Evolutionary conservation across 2,113 vertebrate genomes (phyloP).

Genomic region (Atlantisia rogersi): DNA sequence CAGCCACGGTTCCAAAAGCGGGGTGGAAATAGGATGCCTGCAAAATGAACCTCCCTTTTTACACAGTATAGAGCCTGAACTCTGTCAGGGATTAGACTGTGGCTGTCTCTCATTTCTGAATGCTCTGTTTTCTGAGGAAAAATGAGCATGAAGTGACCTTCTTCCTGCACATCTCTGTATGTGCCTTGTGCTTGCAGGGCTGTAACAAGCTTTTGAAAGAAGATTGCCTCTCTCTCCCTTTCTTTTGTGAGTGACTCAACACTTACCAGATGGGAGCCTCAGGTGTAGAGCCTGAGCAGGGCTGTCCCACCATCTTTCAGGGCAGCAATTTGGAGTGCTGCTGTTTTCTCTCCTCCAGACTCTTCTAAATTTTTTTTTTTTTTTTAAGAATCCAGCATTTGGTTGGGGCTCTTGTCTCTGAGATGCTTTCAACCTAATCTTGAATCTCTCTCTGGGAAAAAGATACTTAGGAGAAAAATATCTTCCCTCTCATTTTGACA

Average conservation of each 20-base stretch:
- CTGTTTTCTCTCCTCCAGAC: not conserved
- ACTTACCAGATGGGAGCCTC: not conserved
- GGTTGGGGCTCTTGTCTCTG: not conserved
- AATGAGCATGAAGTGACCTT: not conserved
- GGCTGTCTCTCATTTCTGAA: not conserved
- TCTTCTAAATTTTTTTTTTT: not conserved
- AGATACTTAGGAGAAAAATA: constrained; percentile 9
- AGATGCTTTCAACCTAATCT: constrained; percentile 32
- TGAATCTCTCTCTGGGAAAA: not conserved
- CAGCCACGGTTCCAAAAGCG: not conserved
- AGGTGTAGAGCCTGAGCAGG: not conserved
- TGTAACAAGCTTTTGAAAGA: not conserved
- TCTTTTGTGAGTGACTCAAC: not conserved
- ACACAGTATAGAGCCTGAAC: too few species aligned
- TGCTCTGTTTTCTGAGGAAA: not conserved
- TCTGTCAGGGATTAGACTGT: not conserved
- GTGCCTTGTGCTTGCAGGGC: not conserved
- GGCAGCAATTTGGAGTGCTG: not conserved
- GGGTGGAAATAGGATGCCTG: not conserved
- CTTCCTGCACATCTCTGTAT: fast-evolving
- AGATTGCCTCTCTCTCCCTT: not conserved
- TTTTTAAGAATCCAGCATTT: not conserved
- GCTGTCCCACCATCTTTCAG: not conserved
- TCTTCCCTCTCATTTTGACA: constrained; percentile 17
- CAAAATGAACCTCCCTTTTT: not conserved